Conservation (phyloP, 2,113 vertebrate species). For the Arvicanthis niloticus region DNA sequence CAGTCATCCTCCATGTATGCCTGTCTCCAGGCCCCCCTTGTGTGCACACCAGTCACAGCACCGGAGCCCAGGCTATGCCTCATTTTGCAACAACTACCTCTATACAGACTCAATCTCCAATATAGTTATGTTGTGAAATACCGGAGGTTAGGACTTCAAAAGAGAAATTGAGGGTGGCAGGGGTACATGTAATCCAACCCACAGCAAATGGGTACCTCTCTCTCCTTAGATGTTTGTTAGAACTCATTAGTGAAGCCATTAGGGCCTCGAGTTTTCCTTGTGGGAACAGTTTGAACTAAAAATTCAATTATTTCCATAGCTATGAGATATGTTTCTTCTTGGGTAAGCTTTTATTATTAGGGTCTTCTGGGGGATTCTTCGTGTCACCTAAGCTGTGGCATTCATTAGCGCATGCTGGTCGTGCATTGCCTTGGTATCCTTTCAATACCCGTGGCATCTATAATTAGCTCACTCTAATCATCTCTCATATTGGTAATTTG, state of each 20-base stretch:
- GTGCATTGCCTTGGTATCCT: not conserved
- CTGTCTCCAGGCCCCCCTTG: not conserved
- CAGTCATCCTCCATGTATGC: not conserved
- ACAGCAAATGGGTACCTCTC: not conserved
- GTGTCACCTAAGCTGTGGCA: not conserved
- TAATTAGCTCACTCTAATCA: not conserved
- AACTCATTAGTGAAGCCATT: slow-evolving; percentile 37
- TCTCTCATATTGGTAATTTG: slow-evolving; percentile 18
- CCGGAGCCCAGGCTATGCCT: not conserved
- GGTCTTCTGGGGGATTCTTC: slow-evolving; percentile 5
- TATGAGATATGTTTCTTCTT: not conserved
- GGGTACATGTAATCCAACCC: not conserved
- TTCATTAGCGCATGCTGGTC: not conserved
- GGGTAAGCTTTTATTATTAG: slow-evolving; percentile 2
- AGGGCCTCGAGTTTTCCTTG: slow-evolving; percentile 33
- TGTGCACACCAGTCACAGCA: not conserved
- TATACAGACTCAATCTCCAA: not conserved
- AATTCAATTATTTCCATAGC: slow-evolving; percentile 58
- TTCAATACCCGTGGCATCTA: not conserved
- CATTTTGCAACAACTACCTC: not conserved
- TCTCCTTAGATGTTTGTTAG: slow-evolving; percentile 8
- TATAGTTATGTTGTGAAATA: not conserved
- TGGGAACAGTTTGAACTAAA: slow-evolving; percentile 41
- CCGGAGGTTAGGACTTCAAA: not conserved
- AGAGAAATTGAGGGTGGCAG: not conserved